These are phyloP conservation scores for Nebria ingens DNA, from an alignment of 1,140 invertebrate genomes.

Conservation along the genomic window DNA sequence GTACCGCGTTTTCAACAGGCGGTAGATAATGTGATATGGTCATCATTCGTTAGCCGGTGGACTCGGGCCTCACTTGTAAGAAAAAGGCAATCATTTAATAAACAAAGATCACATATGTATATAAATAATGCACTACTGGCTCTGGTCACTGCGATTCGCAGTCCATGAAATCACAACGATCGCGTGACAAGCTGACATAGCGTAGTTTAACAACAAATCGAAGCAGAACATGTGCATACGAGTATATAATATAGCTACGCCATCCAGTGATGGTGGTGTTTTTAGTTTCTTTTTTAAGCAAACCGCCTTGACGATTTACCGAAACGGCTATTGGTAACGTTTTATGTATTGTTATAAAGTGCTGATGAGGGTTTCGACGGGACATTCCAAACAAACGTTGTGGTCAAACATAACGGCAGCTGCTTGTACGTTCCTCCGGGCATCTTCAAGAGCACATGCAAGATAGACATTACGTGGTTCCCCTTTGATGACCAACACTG, in stretches of 20 bases:
- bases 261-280: neutral
- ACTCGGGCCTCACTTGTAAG: too few species aligned
- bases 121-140: too few species aligned
- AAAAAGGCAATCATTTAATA: neutral
- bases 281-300: neutral
- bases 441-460: constrained; percentile 98
- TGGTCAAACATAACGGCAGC: constrained; percentile 89
- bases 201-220: too few species aligned
- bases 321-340: neutral
- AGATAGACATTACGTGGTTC: constrained; percentile 99
- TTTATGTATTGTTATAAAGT: constrained; percentile 44
- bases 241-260: neutral
- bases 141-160: too few species aligned
- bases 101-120: neutral
- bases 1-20: neutral
- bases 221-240: too few species aligned
- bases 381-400: constrained; percentile 94
- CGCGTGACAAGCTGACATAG: too few species aligned
- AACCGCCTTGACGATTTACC: neutral
- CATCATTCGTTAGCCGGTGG: neutral
- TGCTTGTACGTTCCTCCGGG: constrained; percentile 94
- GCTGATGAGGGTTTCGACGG: constrained; percentile 97
- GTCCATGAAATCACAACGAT: too few species aligned
- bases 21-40: neutral
- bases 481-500: constrained; percentile 97